These are phyloP conservation scores for Danionella dracula DNA, from an alignment of 2,797 vertebrate genomes.

Conservation along the genomic window DNA sequence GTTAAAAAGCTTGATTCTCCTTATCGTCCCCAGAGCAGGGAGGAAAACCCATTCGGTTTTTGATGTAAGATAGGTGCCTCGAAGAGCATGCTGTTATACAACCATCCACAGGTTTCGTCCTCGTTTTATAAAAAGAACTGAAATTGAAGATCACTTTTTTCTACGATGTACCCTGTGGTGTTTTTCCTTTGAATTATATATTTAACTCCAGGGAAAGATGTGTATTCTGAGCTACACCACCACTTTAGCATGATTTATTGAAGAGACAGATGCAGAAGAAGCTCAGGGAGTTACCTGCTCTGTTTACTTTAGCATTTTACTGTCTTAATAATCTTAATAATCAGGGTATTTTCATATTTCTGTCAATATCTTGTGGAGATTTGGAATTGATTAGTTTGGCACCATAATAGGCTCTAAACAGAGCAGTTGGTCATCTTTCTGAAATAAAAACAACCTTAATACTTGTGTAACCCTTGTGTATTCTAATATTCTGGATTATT, in stretches of 20 bases:
- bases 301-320: too few species aligned
- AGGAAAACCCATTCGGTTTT: not conserved
- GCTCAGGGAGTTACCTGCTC: conserved; percentile 15
- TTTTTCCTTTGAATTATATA: conserved; percentile 27
- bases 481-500: too few species aligned
- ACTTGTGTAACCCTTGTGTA: too few species aligned
- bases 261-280: conserved; percentile 27
- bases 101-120: not conserved
- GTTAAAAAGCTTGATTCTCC: not conserved
- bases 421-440: too few species aligned
- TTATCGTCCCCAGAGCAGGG: not conserved
- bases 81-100: not conserved
- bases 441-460: too few species aligned
- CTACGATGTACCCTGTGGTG: not conserved
- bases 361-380: too few species aligned
- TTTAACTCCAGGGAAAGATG: conserved; percentile 12
- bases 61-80: not conserved
- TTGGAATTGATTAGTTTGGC: too few species aligned
- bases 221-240: conserved; percentile 14
- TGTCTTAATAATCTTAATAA: not conserved
- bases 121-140: not conserved
- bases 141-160: conserved; percentile 16
- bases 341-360: too few species aligned
- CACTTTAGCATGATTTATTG: conserved; percentile 44
- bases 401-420: too few species aligned